Evolutionary conservation across 37 sponge, comb jelly and placozoan genomes (phyloP), one percentile per base, ranked within the genome.

Genomic region (Mnemiopsis leidyi): DNA sequence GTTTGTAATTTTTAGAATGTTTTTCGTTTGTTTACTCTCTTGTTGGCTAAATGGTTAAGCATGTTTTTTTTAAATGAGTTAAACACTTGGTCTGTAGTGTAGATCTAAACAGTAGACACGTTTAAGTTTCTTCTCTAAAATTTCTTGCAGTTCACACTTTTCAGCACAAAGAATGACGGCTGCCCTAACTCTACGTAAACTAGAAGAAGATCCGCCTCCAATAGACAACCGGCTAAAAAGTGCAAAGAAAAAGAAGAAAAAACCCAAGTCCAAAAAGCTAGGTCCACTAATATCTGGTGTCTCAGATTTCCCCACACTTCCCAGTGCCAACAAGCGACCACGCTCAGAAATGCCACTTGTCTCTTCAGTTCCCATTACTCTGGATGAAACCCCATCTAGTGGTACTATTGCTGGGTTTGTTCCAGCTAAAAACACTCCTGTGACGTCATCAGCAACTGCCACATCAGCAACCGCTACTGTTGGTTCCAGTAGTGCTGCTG

Each of bases 131-230:
- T n/a, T n/a, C n/a, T n/a, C n/a, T n/a, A n/a, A n/a, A n/a, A n/a
- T n/a, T n/a, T n/a, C n/a, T n/a, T n/a, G n/a, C n/a, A n/a, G n/a
- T 48, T 13, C 61, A 5, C 61, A 48, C 61, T 1, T 25, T 77
- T 77, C 79, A 77, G 79, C 79, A 9, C 79, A 77, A 32, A 77
- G 32, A 34, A 77, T 77, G 3, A 77, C 79, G 18, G 32, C 79
- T 16, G 79, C 79, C 9, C 79, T 77, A 9, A 32, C 35, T 5
- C 79, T 77, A 1, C 79, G 36, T 0, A 77, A 32, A 77, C 79
- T 77, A 31, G 79, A 77, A 77, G 36, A 77, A 32, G 32, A 77
- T 20, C 79, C 79, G 18, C 79, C 79, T 16, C 79, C 79, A 77
- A 77, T 77, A 77, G 20, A 32, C 36, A 31, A 32, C 26, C 30